Evolutionary conservation across 2,797 vertebrate genomes (phyloP).

Genomic region (Coracias cyanogaster): DNA sequence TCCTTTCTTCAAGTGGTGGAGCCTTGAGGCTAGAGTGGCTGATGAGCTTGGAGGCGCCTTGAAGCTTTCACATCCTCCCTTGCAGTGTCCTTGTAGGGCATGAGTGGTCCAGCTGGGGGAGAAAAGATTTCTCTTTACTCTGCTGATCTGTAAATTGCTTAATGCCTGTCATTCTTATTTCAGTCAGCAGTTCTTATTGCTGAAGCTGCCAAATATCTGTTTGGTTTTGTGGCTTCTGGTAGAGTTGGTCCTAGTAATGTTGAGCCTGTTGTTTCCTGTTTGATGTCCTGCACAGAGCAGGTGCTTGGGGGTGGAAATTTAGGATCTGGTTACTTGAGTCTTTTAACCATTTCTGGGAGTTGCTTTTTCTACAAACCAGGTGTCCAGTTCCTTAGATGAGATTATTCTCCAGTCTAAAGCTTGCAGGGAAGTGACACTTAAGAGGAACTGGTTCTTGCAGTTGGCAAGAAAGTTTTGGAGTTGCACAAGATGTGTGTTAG

Average conservation of each 20-base stretch:
- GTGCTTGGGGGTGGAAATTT: background rate
- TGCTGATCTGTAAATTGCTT: background rate
- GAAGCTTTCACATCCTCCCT: accelerated
- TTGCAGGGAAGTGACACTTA: background rate
- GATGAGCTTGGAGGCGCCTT: background rate
- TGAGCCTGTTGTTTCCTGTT: background rate
- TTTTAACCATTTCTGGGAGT: background rate
- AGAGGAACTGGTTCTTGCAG: background rate
- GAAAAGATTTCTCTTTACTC: background rate
- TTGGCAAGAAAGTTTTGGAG: background rate
- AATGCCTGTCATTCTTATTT: background rate
- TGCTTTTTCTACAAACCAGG: background rate
- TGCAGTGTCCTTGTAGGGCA: background rate
- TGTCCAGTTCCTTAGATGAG: background rate
- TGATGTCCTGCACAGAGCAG: background rate
- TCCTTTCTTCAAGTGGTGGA: background rate
- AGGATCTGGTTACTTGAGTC: background rate
- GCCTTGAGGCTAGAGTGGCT: background rate
- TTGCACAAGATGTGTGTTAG: accelerated
- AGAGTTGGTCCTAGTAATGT: background rate
- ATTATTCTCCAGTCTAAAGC: background rate
- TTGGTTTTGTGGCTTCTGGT: conserved; percentile 13
- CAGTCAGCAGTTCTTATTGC: background rate
- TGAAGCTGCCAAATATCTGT: background rate
- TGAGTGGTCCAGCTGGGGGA: background rate